These are phyloP conservation scores for Reticulitermes lucifugus DNA, from an alignment of 2,888 invertebrate species.

Conservation along the genomic window DNA sequence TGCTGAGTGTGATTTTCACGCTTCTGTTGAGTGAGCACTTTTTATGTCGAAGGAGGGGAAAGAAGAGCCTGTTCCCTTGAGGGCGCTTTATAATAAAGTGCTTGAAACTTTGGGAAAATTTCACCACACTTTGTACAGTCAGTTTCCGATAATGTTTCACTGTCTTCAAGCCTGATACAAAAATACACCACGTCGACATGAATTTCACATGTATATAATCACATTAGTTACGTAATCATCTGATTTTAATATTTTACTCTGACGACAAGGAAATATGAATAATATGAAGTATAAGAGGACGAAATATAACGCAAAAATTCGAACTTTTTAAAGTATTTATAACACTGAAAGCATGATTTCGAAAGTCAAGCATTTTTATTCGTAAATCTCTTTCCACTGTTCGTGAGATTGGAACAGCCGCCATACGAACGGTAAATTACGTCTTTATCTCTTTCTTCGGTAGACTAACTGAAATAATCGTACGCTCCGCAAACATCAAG, in stretches of 20 bases:
- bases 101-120: conserved; percentile 4
- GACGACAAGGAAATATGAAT: no score
- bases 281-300: no score
- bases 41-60: background rate
- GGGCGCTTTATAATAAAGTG: conserved; percentile 18
- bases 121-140: background rate
- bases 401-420: background rate
- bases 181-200: no score
- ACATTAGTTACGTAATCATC: no score
- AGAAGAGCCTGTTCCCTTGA: conserved; percentile 18
- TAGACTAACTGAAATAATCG: background rate
- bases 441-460: background rate
- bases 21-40: conserved; percentile 24
- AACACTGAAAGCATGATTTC: background rate
- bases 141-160: background rate
- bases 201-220: no score
- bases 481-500: background rate
- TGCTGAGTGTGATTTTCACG: conserved; percentile 33
- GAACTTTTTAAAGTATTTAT: background rate
- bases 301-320: no score
- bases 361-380: background rate
- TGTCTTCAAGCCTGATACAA: no score
- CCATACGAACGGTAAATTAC: background rate
- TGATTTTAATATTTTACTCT: no score
- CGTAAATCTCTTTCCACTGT: background rate